These are phyloP conservation scores for Umimayanthus chanpuru DNA, from an alignment of 92 coral and sea anemone genomes.

Conservation along the genomic window DNA sequence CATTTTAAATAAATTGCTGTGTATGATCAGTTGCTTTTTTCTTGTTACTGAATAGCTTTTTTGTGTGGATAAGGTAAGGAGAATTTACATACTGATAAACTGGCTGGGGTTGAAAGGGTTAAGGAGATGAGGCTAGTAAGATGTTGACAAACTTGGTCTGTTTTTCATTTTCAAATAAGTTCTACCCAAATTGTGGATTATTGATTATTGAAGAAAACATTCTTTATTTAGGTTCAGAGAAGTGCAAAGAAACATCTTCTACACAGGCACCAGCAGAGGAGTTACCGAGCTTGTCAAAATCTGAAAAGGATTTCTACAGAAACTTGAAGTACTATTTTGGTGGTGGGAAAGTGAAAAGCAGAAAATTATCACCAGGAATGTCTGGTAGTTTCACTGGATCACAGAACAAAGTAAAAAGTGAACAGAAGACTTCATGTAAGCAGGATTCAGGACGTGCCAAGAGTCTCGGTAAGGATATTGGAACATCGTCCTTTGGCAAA, in stretches of 20 bases:
- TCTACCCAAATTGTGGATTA: background rate
- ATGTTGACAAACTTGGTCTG: background rate
- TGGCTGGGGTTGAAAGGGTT: background rate
- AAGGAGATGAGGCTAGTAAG: background rate
- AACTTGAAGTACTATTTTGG: slow-evolving; percentile 66
- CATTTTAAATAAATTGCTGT: too few species aligned
- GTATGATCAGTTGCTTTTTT: too few species aligned
- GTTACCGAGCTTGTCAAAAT: slow-evolving; percentile 6
- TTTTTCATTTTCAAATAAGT: background rate
- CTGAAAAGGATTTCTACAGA: slow-evolving; percentile 63
- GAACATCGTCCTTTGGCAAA: background rate
- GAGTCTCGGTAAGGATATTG: background rate
- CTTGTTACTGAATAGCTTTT: too few species aligned
- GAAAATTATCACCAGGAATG: slow-evolving; percentile 13
- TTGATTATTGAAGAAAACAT: background rate
- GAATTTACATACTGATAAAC: too few species aligned
- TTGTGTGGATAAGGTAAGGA: too few species aligned
- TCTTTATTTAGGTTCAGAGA: background rate
- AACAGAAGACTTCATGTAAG: slow-evolving; percentile 1
- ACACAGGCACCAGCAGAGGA: background rate
- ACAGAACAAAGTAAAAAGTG: background rate
- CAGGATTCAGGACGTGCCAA: background rate
- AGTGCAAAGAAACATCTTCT: slow-evolving; percentile 14
- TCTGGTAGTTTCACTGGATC: background rate
- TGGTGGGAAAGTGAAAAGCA: slow-evolving; percentile 51